A percentile compares a stretch with the other conserved stretches of the same genome.
Conservation (phyloP, 2,797 vertebrate species). For the Garrulus glandarius region DNA sequence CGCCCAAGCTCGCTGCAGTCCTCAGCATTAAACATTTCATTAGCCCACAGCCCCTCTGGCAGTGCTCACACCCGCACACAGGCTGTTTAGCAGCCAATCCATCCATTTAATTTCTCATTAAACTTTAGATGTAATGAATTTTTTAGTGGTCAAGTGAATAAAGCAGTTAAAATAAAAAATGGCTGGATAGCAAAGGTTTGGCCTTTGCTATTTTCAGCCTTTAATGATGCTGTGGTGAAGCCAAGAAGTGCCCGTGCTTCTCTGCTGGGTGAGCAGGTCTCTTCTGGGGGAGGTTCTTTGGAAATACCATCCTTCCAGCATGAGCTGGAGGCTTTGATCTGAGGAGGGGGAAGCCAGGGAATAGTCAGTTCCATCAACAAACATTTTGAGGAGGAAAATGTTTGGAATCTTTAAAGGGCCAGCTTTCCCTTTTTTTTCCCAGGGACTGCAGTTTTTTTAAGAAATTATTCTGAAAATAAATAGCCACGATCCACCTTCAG, state of each 20-base stretch:
- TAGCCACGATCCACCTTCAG: background rate
- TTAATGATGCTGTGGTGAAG: background rate
- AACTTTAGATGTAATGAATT: slow-evolving; percentile 60
- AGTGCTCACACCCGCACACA: slow-evolving; percentile 51
- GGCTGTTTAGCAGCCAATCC: slow-evolving; percentile 58
- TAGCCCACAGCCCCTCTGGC: slow-evolving; percentile 64
- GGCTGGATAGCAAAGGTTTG: slow-evolving; percentile 35
- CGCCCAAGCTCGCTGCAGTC: slow-evolving; percentile 10
- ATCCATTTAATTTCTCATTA: slow-evolving; percentile 60
- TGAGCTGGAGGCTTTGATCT: slow-evolving; percentile 4
- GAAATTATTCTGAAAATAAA: background rate
- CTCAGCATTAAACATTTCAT: slow-evolving; percentile 63
- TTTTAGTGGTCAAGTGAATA: slow-evolving; percentile 58
- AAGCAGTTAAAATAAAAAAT: slow-evolving; percentile 46
- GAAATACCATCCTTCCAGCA: slow-evolving; percentile 44
- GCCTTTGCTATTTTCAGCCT: slow-evolving; percentile 29
- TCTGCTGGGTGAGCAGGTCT: slow-evolving; percentile 47
- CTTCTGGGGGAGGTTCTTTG: slow-evolving; percentile 56
- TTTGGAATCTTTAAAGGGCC: slow-evolving; percentile 4
- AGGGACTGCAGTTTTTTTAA: background rate
- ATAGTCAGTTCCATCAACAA: slow-evolving; percentile 23
- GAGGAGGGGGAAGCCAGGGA: slow-evolving; percentile 7
- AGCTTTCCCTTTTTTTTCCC: background rate
- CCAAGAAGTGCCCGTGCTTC: slow-evolving; percentile 14
- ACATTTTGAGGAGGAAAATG: background rate